Evolutionary conservation across 2,888 invertebrate species (phyloP).

Genomic region (Spisula solida): DNA sequence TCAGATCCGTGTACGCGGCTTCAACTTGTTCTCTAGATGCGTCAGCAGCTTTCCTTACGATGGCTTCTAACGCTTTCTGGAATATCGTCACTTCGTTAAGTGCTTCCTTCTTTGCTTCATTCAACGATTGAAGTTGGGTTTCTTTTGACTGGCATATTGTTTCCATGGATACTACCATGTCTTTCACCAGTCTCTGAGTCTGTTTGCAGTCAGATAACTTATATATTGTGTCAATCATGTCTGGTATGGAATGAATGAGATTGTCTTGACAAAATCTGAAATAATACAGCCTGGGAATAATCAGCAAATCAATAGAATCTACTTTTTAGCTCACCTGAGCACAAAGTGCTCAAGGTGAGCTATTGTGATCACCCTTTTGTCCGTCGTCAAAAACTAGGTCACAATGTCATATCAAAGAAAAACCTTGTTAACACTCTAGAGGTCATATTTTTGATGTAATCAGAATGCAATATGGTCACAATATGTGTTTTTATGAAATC

Average conservation of each 20-base stretch:
- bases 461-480: no score
- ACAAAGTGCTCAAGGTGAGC: no score
- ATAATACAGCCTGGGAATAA: neutral
- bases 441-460: no score
- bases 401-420: no score
- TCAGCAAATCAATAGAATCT: neutral
- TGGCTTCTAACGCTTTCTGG: slow-evolving; percentile 1
- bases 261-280: neutral
- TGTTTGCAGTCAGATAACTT: neutral
- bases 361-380: no score
- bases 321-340: no score
- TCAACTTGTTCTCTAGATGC: neutral
- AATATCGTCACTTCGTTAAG: neutral
- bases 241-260: neutral
- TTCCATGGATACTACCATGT: neutral
- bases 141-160: neutral
- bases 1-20: neutral
- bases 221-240: neutral
- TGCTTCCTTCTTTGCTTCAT: neutral
- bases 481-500: no score
- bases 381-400: no score
- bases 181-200: neutral
- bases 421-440: no score
- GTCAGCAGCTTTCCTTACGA: neutral
- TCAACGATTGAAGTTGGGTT: neutral